phyloP scores from a whole-genome alignment of 2,113 vertebrate species.

The Pedionomus torquatus region DNA sequence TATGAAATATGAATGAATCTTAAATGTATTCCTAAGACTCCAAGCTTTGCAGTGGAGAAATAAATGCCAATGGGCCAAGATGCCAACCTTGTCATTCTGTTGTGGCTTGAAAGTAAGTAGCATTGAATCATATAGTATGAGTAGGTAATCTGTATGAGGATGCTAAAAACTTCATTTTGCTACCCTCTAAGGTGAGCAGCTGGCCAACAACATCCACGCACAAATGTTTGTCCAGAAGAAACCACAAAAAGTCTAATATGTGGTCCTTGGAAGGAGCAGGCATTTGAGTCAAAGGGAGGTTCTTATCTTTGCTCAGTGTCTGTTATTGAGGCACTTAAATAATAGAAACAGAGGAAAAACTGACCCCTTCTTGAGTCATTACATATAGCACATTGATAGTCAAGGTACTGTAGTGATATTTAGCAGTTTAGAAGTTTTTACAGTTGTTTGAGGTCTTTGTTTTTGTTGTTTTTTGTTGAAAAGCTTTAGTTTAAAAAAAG shows the following conservation, averaged over 20 bases:
- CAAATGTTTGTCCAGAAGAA: background rate
- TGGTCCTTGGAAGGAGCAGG: background rate
- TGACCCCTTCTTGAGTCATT: background rate
- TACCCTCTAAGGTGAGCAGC: background rate
- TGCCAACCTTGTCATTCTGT: background rate
- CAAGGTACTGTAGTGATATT: background rate
- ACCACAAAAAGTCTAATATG: background rate
- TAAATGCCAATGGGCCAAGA: background rate
- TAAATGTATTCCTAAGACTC: background rate
- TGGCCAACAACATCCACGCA: background rate
- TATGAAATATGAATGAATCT: background rate
- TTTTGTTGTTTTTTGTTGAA: background rate
- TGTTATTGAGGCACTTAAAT: background rate
- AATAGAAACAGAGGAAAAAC: background rate
- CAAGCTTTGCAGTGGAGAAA: background rate
- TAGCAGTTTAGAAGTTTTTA: background rate
- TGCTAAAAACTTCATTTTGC: background rate
- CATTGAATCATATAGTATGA: fast-evolving
- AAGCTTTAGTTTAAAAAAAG: background rate
- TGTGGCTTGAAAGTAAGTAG: background rate
- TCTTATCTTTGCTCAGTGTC: background rate
- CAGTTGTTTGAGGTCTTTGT: background rate
- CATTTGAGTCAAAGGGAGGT: background rate
- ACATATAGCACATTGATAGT: background rate
- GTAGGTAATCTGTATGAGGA: background rate